Percentiles rank a stretch among this genome's conserved stretches.
Conservation (phyloP, 1,140 invertebrate species). For the Caenorhabditis latens region DNA sequence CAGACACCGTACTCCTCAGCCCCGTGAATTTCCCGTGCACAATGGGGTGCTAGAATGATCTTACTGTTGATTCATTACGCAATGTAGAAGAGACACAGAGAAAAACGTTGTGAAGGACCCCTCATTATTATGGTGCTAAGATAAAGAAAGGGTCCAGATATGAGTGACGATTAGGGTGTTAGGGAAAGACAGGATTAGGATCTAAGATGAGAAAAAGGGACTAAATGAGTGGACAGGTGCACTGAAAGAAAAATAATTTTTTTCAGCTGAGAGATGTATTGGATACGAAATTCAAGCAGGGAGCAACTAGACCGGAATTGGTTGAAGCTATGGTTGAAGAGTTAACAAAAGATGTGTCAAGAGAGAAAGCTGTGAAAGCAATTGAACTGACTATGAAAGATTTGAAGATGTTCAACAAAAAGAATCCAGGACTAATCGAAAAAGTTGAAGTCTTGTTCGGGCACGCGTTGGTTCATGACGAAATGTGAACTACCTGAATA, state of each 20-base stretch:
- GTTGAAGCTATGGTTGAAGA: conserved; percentile 44
- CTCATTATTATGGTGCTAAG: neutral
- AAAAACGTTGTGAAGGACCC: neutral
- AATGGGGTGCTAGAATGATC: conserved; percentile 35
- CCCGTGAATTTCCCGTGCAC: conserved; percentile 6
- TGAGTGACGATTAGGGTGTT: conserved; percentile 6
- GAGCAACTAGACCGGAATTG: conserved; percentile 12
- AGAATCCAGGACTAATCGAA: conserved; percentile 29
- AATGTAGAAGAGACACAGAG: neutral
- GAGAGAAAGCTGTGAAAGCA: conserved; percentile 35
- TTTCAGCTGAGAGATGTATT: conserved; percentile 41
- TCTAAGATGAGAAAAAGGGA: neutral
- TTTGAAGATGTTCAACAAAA: conserved; percentile 28
- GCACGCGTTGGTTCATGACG: conserved; percentile 6
- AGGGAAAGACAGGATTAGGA: conserved; percentile 21
- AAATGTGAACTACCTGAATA: conserved; percentile 29
- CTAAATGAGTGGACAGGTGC: neutral
- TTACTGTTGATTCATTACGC: conserved; percentile 2
- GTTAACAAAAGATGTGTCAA: conserved; percentile 43
- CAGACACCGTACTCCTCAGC: neutral
- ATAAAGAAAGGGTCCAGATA: neutral
- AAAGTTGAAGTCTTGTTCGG: conserved; percentile 7
- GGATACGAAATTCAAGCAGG: conserved; percentile 1
- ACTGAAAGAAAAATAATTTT: neutral
- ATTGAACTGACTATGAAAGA: conserved; percentile 39